phyloP scores from a whole-genome alignment of 1,140 invertebrate species.

The Mizuhopecten yessoensis region DNA sequence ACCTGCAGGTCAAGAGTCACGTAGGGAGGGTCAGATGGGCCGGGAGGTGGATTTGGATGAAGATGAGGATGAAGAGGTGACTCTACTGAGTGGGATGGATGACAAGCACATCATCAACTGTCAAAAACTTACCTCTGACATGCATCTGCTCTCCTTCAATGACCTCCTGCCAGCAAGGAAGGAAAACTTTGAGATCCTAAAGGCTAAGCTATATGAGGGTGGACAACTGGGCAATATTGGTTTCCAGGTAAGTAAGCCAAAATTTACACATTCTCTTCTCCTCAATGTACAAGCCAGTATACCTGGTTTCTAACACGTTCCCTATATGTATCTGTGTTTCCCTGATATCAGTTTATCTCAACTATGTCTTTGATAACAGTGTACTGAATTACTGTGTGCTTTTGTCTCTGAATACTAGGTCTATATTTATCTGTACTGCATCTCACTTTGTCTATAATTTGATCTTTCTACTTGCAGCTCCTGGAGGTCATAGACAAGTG shows the following conservation, averaged over 20 bases:
- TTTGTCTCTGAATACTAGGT: no score
- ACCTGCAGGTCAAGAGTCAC: not conserved
- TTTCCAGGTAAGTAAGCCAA: constrained; percentile 65
- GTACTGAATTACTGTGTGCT: not conserved
- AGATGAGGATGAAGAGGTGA: constrained; percentile 45
- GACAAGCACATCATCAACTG: constrained; percentile 70
- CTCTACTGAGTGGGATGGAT: constrained; percentile 66
- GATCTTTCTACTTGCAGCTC: constrained; percentile 66
- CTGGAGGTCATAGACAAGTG: constrained; percentile 69
- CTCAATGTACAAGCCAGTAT: no score
- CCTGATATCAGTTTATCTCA: not conserved
- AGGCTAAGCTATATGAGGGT: constrained; percentile 64
- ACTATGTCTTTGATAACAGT: not conserved
- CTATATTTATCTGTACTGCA: not conserved
- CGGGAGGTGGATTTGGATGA: constrained; percentile 43
- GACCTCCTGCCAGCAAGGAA: constrained; percentile 71
- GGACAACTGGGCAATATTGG: constrained; percentile 71
- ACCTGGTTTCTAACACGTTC: no score
- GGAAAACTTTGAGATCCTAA: constrained; percentile 65
- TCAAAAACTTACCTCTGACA: constrained; percentile 61
- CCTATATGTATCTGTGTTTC: no score
- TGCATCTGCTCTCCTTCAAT: constrained; percentile 65
- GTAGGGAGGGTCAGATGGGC: not conserved
- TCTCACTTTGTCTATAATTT: not conserved
- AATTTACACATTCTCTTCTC: not conserved